Evolutionary conservation across 2,113 vertebrate species (phyloP), one percentile per base, ranked within the genome.

Genomic region (Phalacrocorax aristotelis): DNA sequence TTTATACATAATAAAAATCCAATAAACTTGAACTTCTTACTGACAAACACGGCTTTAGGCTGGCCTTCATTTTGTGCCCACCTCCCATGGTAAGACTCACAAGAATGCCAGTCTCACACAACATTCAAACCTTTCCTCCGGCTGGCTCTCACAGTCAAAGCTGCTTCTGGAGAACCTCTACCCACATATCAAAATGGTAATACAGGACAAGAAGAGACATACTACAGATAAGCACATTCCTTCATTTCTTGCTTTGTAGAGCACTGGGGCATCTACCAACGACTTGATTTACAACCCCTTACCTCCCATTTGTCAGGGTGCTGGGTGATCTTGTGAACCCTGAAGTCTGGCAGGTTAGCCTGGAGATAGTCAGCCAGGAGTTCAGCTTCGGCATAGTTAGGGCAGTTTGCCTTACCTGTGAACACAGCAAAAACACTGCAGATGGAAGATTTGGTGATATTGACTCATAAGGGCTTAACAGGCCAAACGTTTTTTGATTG

Each of bases 221-320:
- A 25, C 26, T 20, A 36, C 9, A 58, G 11, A 25, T 21, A 49
- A 66, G 15, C 27, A 64, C 9, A 34, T 62, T 40, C 19, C 9
- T 49, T 65, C 9, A 34, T 62, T 40, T 17, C 9, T 49, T 65
- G 36, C 20, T 77, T 48, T 60, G 48, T 54, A 71, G 71, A 80
- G 52, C 40, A 51, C 16, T 34, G 27, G 4, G 54, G 12, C 55
- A 77, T 17, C 71, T 66, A 40, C 22, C 42, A 93, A 66, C 0
- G 5, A 49, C 54, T 20, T 38, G 19, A 22, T 9, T 77, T 54
- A 49, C 3, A 22, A 19, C n/a, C 21, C 32, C 97, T 96, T 98
- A 99, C 99, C 99, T 99, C 95, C 99, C 99, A 99, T 66, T 97
- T 90, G 40, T 98, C 95, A 77, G 99, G 99, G 46, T 98, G 98